phyloP scores from a whole-genome alignment of 92 coral and sea anemone genomes.

The Galaxea fascicularis region DNA sequence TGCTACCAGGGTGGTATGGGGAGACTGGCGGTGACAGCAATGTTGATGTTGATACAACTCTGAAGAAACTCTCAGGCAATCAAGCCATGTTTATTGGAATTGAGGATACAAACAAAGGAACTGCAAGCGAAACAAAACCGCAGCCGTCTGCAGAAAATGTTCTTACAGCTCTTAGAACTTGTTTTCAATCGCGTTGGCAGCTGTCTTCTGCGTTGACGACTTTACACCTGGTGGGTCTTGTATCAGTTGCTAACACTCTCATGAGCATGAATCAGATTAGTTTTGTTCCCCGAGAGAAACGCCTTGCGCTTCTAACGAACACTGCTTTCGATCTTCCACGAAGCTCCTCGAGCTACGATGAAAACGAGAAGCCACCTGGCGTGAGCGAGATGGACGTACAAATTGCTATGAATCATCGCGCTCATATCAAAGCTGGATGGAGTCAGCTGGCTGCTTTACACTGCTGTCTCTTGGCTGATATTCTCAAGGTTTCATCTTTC shows the following conservation, averaged over 20 bases:
- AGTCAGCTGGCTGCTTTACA: constrained; percentile 99
- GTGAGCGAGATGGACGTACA: constrained; percentile 56
- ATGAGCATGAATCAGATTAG: constrained; percentile 98
- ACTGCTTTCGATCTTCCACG: constrained; percentile 60
- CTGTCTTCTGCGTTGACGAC: constrained; percentile 95
- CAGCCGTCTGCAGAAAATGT: background rate
- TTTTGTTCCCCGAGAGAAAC: constrained; percentile 82
- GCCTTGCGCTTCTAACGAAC: constrained; percentile 84
- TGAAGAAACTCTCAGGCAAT: constrained; percentile 29
- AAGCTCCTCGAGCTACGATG: constrained; percentile 79
- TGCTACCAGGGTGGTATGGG: constrained; percentile 94
- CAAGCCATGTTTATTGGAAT: constrained; percentile 13
- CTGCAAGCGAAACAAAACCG: constrained; percentile 36
- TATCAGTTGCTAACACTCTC: constrained; percentile 94
- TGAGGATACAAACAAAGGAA: constrained; percentile 29
- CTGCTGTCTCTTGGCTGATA: constrained; percentile 96
- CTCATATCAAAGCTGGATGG: constrained; percentile 99
- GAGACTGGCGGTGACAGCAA: constrained; percentile 51
- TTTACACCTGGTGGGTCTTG: constrained; percentile 93
- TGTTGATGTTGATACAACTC: constrained; percentile 21
- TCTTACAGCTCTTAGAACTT: constrained; percentile 39
- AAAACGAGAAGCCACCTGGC: constrained; percentile 38
- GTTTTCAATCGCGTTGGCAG: constrained; percentile 92
- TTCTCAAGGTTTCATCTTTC: constrained; percentile 74
- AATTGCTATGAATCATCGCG: constrained; percentile 93